phyloP scores from a whole-genome alignment of 2,797 vertebrate genomes.

The Xenopus petersii region DNA sequence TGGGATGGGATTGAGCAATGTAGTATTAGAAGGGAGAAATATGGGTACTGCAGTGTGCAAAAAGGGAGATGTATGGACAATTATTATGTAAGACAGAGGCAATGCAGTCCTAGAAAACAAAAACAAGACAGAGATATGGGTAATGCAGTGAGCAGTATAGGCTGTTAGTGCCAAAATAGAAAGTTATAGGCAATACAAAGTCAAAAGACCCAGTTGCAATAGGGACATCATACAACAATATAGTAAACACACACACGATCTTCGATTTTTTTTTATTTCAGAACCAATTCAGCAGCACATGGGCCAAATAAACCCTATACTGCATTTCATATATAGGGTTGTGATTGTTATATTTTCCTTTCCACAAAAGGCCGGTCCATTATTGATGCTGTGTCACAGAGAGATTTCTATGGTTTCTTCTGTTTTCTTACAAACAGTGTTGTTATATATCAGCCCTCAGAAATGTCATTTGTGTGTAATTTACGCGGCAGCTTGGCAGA shows the following conservation, averaged over 20 bases:
- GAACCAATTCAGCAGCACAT: neutral
- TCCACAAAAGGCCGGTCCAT: neutral
- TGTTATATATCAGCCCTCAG: slow-evolving; percentile 63
- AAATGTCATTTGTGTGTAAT: slow-evolving; percentile 71
- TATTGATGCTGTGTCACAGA: slow-evolving; percentile 8
- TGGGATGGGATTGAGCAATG: no score
- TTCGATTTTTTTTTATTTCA: slow-evolving; percentile 22
- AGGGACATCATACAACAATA: no score
- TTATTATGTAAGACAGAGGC: no score
- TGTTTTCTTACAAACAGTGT: slow-evolving; percentile 58
- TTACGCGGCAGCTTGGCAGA: slow-evolving; percentile 70
- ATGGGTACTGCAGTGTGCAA: no score
- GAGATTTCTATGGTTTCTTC: slow-evolving; percentile 65
- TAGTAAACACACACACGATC: neutral
- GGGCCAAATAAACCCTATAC: neutral
- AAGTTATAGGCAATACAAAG: no score
- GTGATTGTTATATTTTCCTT: slow-evolving; percentile 17
- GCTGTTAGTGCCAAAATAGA: no score
- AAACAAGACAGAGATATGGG: no score
- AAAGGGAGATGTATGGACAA: no score
- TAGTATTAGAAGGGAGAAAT: no score
- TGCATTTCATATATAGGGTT: neutral
- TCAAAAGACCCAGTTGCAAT: no score
- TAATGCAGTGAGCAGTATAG: no score
- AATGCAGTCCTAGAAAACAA: no score